These are phyloP conservation scores for Cerceris ruficornis DNA, from an alignment of 2,888 invertebrate genomes.

Conservation along the genomic window DNA sequence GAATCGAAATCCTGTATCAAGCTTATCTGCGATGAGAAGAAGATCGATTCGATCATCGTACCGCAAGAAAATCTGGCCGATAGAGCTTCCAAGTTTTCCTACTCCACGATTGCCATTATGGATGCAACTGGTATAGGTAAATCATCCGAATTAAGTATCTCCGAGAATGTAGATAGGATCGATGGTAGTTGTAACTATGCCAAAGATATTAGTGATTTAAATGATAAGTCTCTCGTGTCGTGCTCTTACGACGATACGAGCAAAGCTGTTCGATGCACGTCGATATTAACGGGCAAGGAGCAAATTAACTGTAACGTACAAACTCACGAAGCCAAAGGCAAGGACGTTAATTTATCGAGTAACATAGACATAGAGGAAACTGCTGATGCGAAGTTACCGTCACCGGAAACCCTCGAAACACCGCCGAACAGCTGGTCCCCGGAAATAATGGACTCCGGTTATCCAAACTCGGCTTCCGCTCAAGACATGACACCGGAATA, in stretches of 20 bases:
- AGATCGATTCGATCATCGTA: constrained; percentile 20
- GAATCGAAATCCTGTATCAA: neutral
- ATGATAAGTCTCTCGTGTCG: constrained; percentile 2
- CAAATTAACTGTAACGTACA: constrained; percentile 6
- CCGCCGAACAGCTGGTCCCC: constrained; percentile 74
- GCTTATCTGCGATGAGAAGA: neutral
- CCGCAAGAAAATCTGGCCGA: neutral
- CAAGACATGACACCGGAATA: constrained; percentile 75
- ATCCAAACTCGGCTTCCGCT: constrained; percentile 75
- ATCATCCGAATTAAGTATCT: neutral
- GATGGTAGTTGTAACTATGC: constrained; percentile 26
- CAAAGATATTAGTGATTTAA: constrained; percentile 48
- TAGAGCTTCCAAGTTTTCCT: neutral
- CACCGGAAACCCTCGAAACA: constrained; percentile 66
- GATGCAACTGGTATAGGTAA: neutral
- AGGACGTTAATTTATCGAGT: constrained; percentile 14
- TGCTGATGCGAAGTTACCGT: constrained; percentile 49
- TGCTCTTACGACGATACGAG: constrained; percentile 10
- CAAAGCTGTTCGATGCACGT: constrained; percentile 21
- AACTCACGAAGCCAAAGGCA: constrained; percentile 5
- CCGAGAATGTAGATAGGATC: constrained; percentile 16
- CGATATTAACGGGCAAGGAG: constrained; percentile 24
- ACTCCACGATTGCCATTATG: neutral
- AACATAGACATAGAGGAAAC: constrained; percentile 32
- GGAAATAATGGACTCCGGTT: constrained; percentile 77